A percentile compares a stretch with the other conserved stretches of the same genome.
Conservation (phyloP, 2,797 vertebrate species). For the Delichon dasypus region DNA sequence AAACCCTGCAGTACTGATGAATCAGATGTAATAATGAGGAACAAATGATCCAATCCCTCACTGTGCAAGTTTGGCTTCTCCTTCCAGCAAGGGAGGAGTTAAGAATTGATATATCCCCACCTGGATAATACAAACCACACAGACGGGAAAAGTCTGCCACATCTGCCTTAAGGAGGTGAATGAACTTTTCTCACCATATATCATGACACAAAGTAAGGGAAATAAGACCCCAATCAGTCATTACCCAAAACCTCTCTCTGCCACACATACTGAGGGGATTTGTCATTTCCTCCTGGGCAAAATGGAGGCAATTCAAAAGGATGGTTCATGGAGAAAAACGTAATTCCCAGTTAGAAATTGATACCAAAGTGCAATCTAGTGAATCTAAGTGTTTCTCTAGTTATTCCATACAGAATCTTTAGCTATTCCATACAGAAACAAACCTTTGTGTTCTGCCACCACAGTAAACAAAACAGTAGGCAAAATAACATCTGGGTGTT, state of each 20-base stretch:
- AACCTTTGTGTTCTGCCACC: slow-evolving; percentile 62
- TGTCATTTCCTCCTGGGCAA: not conserved
- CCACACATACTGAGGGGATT: not conserved
- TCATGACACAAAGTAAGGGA: not conserved
- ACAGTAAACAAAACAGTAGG: slow-evolving; percentile 15
- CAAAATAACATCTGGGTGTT: not conserved
- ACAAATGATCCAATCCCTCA: not conserved
- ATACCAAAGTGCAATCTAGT: not conserved
- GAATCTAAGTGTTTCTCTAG: not conserved
- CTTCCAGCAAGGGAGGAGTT: not conserved
- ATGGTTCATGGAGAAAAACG: not conserved
- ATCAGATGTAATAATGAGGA: not conserved
- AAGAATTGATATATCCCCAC: too few relatives aligned
- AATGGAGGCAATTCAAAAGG: not conserved
- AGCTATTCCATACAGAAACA: not conserved
- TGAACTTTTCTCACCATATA: not conserved
- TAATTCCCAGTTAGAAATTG: not conserved
- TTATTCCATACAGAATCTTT: not conserved
- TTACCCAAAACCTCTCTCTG: not conserved
- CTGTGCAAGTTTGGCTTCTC: not conserved
- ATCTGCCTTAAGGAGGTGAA: not conserved
- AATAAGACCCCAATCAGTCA: not conserved
- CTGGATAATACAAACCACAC: not conserved
- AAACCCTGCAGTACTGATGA: not conserved
- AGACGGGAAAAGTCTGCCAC: not conserved